Base-by-base conservation (phyloP, 2,113 vertebrate genomes). In the Calcarius ornatus region DNA sequence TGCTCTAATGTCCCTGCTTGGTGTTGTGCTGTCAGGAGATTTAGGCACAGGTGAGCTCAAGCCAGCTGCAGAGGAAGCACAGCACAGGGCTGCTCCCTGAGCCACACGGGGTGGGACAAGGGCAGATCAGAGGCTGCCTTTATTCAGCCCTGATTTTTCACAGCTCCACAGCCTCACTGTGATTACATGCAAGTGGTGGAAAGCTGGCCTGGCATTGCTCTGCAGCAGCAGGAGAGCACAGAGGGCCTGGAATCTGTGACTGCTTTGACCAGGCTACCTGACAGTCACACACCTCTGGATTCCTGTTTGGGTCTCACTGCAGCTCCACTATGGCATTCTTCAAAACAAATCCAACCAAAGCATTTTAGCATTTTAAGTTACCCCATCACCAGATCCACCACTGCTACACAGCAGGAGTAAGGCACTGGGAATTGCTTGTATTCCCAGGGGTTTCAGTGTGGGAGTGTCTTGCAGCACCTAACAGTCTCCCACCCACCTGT, bases 51-150 rank as follows among this genome's bases (percentile, higher is more conserved):
- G 35, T 9, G 30, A 69, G 57, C 59, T 80, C 54, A 48, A 42
- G 83, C 3, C 37, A 38, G 21, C 18, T 75, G 15, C 33, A 50
- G 16, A 35, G 14, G 64, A 42, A 85, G 81, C 45, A 57, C n/a
- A 43, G 48, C 27, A 3, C 2, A 75, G 19, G 16, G 10, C 54
- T 73, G 54, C 15, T 15, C 48, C 40, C 37, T 47, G 8, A 4
- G 40, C 4, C 18, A 10, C 43, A 24, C 1, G 1, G 0, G 0
- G 38, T 47, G 65, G 33, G 23, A 37, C 37, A 33, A 35, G n/a
- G 56, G 15, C 40, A 72, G 25, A 28, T 56, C 65, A 90, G 43
- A 40, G 15, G 11, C 1, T 45, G 70, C 24, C 16, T 81, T 75
- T 38, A 35, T 38, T 75, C 70, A 33, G 24, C 28, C 35, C 47